phyloP scores from a whole-genome alignment of 1,140 invertebrate species.

The Atopsyche davidsoni region DNA sequence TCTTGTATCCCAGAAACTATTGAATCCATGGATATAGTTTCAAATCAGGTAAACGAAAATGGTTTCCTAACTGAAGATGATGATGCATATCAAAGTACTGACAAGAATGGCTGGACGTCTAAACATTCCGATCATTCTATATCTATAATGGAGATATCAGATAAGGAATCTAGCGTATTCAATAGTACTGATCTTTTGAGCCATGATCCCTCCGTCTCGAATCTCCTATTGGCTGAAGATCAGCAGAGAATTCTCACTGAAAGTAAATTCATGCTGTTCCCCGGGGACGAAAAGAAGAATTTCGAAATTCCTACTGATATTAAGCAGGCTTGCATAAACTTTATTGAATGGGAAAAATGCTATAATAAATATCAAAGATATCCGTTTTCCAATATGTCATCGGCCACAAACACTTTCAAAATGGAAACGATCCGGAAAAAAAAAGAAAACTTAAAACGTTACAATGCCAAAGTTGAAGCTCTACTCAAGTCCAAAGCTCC shows the following conservation, averaged over 20 bases:
- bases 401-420: constrained; percentile 6
- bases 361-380: constrained; percentile 31
- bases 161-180: constrained; percentile 9
- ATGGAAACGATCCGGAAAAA: constrained; percentile 15
- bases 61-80: too few relatives aligned
- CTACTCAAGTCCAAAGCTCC: not conserved
- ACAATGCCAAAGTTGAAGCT: constrained; percentile 5
- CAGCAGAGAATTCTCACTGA: constrained; percentile 20
- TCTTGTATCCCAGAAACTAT: too few relatives aligned
- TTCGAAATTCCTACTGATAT: constrained; percentile 23
- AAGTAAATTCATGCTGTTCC: constrained; percentile 29
- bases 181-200: constrained; percentile 18
- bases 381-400: constrained; percentile 5
- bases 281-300: constrained; percentile 15
- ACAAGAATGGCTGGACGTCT: not conserved
- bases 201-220: constrained; percentile 21
- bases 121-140: not conserved
- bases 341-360: constrained; percentile 44
- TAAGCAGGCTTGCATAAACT: constrained; percentile 39
- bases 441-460: constrained; percentile 11
- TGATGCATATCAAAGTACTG: not conserved
- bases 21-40: too few relatives aligned
- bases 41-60: too few relatives aligned
- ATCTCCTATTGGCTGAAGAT: constrained; percentile 20
- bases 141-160: constrained; percentile 3